phyloP scores from a whole-genome alignment of 2,797 vertebrate species.

The Strix occidentalis region DNA sequence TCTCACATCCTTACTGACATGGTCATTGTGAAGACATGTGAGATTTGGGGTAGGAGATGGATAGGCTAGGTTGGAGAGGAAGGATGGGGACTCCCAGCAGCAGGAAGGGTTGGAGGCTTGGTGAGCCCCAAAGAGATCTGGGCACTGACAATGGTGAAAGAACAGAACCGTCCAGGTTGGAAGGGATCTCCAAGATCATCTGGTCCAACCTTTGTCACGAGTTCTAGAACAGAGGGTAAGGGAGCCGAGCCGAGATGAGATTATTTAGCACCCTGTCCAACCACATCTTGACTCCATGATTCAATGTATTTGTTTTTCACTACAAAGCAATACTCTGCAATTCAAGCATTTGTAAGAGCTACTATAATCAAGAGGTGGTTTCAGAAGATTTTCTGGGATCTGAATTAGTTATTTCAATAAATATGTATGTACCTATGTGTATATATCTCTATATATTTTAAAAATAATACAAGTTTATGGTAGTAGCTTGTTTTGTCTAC shows the following conservation, averaged over 20 bases:
- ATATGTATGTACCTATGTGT: not conserved
- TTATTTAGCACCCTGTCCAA: too few species aligned
- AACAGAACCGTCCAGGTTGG: not conserved
- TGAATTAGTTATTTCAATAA: not conserved
- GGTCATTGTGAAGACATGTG: fast-evolving
- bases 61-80: not conserved
- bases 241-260: not conserved
- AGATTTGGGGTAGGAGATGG: not conserved
- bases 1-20: fast-evolving
- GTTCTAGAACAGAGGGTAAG: not conserved
- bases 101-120: not conserved
- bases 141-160: not conserved
- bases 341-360: not conserved
- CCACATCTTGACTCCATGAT: too few species aligned
- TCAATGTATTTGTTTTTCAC: not conserved
- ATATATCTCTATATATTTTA: not conserved
- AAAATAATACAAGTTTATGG: not conserved
- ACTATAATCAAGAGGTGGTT: not conserved
- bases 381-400: not conserved
- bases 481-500: not conserved
- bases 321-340: not conserved
- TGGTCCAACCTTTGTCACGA: too few species aligned
- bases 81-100: not conserved
- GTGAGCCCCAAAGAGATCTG: not conserved
- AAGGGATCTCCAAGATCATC: not conserved